These are phyloP conservation scores for Montipora capitata DNA, from an alignment of 92 coral and sea anemone species.

Conservation along the genomic window DNA sequence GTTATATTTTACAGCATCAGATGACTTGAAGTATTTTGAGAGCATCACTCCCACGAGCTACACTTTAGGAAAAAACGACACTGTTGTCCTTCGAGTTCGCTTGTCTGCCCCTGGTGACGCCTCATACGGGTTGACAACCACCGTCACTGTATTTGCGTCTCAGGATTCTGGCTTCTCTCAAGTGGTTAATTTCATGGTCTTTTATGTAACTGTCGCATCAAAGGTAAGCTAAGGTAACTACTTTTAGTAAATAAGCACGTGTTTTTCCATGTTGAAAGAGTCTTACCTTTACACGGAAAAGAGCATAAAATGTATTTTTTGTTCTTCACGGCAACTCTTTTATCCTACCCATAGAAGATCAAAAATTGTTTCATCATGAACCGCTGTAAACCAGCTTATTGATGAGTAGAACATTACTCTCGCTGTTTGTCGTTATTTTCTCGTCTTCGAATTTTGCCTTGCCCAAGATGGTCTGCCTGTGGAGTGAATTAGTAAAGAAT, in stretches of 20 bases:
- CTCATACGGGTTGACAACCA: slow-evolving; percentile 51
- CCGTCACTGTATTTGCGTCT: slow-evolving; percentile 56
- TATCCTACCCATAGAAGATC: too few species aligned
- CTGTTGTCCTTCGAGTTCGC: slow-evolving; percentile 15
- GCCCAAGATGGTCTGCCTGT: too few species aligned
- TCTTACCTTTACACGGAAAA: too few species aligned
- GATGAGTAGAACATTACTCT: too few species aligned
- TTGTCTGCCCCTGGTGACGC: slow-evolving; percentile 35
- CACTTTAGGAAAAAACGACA: slow-evolving; percentile 12
- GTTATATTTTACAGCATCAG: slow-evolving; percentile 51
- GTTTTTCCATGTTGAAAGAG: too few species aligned
- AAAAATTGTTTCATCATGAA: background rate
- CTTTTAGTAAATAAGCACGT: too few species aligned
- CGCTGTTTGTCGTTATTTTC: too few species aligned
- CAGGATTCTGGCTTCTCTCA: slow-evolving; percentile 29
- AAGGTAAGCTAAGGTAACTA: slow-evolving; percentile 56
- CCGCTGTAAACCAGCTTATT: too few species aligned
- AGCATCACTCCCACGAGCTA: background rate
- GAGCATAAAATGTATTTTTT: too few species aligned
- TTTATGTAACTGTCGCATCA: slow-evolving; percentile 65
- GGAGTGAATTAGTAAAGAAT: too few species aligned
- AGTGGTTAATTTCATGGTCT: slow-evolving; percentile 56
- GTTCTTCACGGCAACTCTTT: too few species aligned
- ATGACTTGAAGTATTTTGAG: slow-evolving; percentile 38
- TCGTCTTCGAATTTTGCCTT: too few species aligned